Conservation (phyloP, 2,888 invertebrate species). For the Tipula confusa region DNA sequence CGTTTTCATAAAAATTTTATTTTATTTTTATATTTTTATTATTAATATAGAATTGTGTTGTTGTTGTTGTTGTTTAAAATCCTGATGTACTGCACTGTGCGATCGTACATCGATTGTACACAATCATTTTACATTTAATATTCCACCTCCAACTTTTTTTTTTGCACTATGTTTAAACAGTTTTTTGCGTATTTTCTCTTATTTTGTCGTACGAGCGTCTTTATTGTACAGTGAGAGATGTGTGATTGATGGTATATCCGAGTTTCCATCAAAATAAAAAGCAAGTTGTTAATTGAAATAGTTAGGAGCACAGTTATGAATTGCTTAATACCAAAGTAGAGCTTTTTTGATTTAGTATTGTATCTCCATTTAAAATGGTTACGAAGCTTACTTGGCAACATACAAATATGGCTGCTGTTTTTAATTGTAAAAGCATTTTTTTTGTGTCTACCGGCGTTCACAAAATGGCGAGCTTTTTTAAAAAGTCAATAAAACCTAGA, state of each 20-base stretch:
- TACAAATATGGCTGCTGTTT: too few species aligned
- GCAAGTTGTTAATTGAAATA: too few species aligned
- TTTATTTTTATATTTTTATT: background rate
- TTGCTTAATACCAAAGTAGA: too few species aligned
- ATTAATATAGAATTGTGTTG: background rate
- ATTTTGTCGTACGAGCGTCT: background rate
- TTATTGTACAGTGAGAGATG: background rate
- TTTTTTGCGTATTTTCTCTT: background rate
- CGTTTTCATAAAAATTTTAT: background rate
- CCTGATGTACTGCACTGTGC: background rate
- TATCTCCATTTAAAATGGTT: too few species aligned
- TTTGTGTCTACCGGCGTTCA: too few species aligned
- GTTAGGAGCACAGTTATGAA: too few species aligned
- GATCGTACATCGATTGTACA: slow-evolving; percentile 21
- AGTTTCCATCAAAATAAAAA: too few species aligned
- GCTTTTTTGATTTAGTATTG: too few species aligned
- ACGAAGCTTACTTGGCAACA: too few species aligned
- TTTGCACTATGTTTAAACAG: background rate
- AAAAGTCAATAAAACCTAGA: too few species aligned
- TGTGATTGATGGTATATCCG: background rate
- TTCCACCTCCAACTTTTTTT: slow-evolving; percentile 21
- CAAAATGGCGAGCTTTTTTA: too few species aligned
- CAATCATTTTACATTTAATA: slow-evolving; percentile 26
- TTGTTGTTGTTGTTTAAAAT: background rate
- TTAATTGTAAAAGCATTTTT: too few species aligned